Conservation (phyloP, 2,113 vertebrate genomes). For the Ammodytes dubius region DNA sequence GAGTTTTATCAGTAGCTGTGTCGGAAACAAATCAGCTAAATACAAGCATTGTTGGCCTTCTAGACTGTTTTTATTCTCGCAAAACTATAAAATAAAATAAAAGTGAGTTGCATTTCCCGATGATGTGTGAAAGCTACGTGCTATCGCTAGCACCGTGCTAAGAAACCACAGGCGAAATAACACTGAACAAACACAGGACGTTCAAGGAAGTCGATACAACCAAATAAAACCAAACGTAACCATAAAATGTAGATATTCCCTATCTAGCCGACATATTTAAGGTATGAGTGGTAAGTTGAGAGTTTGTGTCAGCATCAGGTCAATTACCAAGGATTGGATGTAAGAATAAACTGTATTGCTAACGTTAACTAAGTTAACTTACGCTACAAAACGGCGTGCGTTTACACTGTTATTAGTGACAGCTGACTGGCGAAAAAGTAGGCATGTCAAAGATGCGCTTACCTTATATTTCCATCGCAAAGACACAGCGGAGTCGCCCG, state of each 20-base stretch:
- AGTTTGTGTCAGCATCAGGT: slow-evolving; percentile 9
- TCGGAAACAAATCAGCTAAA: neutral
- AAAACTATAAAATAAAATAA: neutral
- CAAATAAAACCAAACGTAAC: neutral
- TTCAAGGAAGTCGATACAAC: rapidly evolving
- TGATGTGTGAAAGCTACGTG: slow-evolving; percentile 14
- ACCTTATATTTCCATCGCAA: slow-evolving; percentile 75
- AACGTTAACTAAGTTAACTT: slow-evolving; percentile 23
- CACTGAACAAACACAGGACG: neutral
- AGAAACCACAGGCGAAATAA: neutral
- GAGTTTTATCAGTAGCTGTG: neutral
- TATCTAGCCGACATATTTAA: neutral
- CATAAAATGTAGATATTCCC: neutral
- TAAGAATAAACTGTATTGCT: slow-evolving; percentile 22
- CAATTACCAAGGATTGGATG: neutral
- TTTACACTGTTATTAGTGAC: neutral
- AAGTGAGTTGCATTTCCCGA: neutral
- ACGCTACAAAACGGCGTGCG: neutral
- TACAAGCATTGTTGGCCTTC: rapidly evolving
- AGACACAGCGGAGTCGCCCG: slow-evolving; percentile 3
- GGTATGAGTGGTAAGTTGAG: neutral
- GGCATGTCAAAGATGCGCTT: neutral
- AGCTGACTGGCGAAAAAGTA: neutral
- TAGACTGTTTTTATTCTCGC: rapidly evolving
- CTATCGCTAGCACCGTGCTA: slow-evolving; percentile 2